Base-by-base conservation (phyloP, 2,888 invertebrate species). In the Pyrochroa serraticornis region DNA sequence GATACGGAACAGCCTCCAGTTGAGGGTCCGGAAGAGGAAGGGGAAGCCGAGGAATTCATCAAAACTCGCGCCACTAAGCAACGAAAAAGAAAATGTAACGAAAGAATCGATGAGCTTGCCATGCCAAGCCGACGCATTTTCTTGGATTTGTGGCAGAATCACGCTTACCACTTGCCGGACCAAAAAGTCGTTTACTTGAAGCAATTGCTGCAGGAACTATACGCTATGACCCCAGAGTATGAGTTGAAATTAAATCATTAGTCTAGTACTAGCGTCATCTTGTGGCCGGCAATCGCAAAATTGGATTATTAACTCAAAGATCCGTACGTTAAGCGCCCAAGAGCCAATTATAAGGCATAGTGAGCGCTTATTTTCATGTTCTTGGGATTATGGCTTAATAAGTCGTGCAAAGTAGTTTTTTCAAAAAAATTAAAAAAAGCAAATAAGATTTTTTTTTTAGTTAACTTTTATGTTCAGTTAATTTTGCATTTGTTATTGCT, bases 121-220 rank as follows among this genome's bases (percentile, higher is more conserved):
- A 78, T 82, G 3, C 85, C 85, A 0, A 80, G 77, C 7, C 76
- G 82, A 22, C 77, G 84, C 7, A 76, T 82, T 0, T 76, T 85
- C 35, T 79, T 83, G 7, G 80, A 79, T 1, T 73, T 84, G 2
- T 85, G 83, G 82, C 81, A 83, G 58, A 81, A 82, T 55, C 83
- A 83, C 65, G 81, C 82, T 13, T 73, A 75, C 14, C 71, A 79
- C 10, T 31, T 86, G 33, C 81, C 83, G 0, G 78, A 79, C 1
- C 82, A 82, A 0, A 75, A 82, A 35, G 75, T 82, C 22, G 82
- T 83, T 60, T 81, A 81, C 64, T 81, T 86, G 54, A 83, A 84
- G 67, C 81, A 82, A 35, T 80, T 82, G 1, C 69, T 86, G 0
- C 84, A 85, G 67, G 84, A 85, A 63, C 49, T 72, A 6, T 74